Percentiles rank a stretch among this genome's conserved stretches.
Evolutionary conservation across 2,888 invertebrate genomes (phyloP).

Genomic region (Mythimna albipuncta): DNA sequence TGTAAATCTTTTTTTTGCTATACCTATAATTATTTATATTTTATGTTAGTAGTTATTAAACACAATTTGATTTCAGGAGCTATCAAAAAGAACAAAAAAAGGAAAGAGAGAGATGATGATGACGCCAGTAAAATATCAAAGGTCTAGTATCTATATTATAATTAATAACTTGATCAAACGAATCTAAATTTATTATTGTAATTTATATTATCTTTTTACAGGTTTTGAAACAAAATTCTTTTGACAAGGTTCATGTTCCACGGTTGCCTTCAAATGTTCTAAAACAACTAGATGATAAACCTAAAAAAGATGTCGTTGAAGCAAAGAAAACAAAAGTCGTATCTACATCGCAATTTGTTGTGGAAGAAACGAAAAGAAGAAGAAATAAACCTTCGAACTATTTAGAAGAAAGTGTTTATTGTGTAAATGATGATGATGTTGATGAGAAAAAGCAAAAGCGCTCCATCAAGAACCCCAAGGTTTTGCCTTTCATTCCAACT

Average conservation of each 20-base stretch:
- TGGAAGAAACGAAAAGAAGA: constrained; percentile 76
- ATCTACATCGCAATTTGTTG: constrained; percentile 81
- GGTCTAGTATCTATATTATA: constrained; percentile 64
- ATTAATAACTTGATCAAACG: not conserved
- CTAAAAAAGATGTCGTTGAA: constrained; percentile 60
- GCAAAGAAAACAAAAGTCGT: constrained; percentile 70
- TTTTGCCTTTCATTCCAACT: constrained; percentile 83
- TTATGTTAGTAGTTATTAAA: not conserved
- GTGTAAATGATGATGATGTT: constrained; percentile 74
- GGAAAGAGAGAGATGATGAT: constrained; percentile 81
- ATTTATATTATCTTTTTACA: constrained; percentile 56
- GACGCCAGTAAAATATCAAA: constrained; percentile 69
- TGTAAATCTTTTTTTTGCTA: too few species aligned
- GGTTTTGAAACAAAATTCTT: constrained; percentile 77
- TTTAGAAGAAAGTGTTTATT: constrained; percentile 84
- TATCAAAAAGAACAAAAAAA: constrained; percentile 74
- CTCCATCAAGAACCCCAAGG: constrained; percentile 77
- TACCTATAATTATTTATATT: not conserved
- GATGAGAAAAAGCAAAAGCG: constrained; percentile 69
- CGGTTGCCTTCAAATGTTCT: constrained; percentile 79
- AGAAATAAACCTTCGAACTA: constrained; percentile 84
- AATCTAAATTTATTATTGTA: not conserved
- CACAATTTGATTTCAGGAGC: constrained; percentile 46
- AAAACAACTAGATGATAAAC: constrained; percentile 78
- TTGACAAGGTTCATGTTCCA: constrained; percentile 77